phyloP scores from a whole-genome alignment of 2,888 invertebrate species.

The Drosophila siamana region DNA sequence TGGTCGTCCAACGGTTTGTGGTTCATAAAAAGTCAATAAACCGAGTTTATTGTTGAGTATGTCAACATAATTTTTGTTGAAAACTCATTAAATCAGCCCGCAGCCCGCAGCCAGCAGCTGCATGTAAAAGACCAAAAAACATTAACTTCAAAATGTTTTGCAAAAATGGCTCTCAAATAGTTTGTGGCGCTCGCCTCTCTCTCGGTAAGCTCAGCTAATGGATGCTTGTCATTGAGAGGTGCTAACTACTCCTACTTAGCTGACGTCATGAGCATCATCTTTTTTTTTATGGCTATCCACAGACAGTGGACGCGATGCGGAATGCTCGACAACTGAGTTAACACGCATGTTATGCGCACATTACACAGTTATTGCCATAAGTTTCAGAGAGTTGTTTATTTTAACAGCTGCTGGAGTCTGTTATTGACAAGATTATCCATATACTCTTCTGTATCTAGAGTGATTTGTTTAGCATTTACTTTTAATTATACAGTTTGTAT shows the following conservation, averaged over 20 bases:
- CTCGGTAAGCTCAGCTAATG: conserved; percentile 29
- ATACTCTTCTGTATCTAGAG: neutral
- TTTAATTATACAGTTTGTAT: neutral
- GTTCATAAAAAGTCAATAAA: conserved; percentile 80
- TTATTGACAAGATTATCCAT: neutral
- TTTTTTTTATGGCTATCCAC: neutral
- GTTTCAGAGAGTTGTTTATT: neutral
- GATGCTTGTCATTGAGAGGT: conserved; percentile 13
- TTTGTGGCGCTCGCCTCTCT: conserved; percentile 20
- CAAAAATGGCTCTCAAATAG: conserved; percentile 5
- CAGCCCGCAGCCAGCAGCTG: conserved; percentile 35
- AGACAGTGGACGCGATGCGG: neutral
- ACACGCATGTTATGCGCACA: neutral
- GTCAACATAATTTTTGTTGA: conserved; percentile 70
- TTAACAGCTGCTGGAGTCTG: neutral
- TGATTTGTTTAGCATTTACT: neutral
- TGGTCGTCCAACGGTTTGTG: conserved; percentile 55
- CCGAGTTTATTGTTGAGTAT: conserved; percentile 64
- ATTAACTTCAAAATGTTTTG: conserved; percentile 27
- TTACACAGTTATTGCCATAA: neutral
- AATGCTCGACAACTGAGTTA: neutral
- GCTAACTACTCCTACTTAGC: conserved; percentile 20
- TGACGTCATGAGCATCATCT: conserved; percentile 19
- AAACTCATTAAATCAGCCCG: conserved; percentile 68
- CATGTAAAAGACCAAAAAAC: conserved; percentile 8